Conservation (phyloP, 2,888 invertebrate species). For the Caenorhabditis plicata region DNA sequence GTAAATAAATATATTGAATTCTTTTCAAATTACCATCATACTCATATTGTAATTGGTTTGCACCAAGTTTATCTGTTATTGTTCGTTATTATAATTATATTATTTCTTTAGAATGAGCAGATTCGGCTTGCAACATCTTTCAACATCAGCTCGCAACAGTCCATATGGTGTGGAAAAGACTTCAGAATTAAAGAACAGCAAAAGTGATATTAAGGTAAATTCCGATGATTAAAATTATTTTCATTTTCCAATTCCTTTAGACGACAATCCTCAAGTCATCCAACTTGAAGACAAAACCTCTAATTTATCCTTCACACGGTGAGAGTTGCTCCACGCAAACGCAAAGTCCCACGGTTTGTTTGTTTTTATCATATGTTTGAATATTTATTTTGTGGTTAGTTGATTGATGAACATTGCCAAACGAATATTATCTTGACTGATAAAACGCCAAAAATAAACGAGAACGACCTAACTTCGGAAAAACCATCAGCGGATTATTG, state of each 20-base stretch:
- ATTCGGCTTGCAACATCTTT: slow-evolving; percentile 20
- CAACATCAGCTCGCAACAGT: slow-evolving; percentile 25
- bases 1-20: neutral
- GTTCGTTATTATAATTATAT: neutral
- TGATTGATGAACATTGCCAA: slow-evolving; percentile 3
- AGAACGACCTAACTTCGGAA: slow-evolving; percentile 6
- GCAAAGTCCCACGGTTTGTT: no score
- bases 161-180: slow-evolving; percentile 15
- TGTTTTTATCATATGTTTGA: neutral
- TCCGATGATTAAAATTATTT: no score
- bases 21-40: neutral
- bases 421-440: slow-evolving; percentile 9
- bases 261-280: no score
- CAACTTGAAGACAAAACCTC: no score
- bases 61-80: neutral
- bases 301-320: no score
- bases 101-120: slow-evolving; percentile 11
- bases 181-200: slow-evolving; percentile 4
- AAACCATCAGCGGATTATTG: slow-evolving; percentile 16
- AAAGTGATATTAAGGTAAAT: no score
- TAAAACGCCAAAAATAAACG: slow-evolving; percentile 5
- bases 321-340: no score
- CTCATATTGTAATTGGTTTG: neutral
- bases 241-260: no score
- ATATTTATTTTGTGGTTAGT: slow-evolving; percentile 1